These are phyloP conservation scores for Dicerorhinus sumatrensis DNA, from an alignment of 2,113 vertebrate genomes.

Conservation along the genomic window DNA sequence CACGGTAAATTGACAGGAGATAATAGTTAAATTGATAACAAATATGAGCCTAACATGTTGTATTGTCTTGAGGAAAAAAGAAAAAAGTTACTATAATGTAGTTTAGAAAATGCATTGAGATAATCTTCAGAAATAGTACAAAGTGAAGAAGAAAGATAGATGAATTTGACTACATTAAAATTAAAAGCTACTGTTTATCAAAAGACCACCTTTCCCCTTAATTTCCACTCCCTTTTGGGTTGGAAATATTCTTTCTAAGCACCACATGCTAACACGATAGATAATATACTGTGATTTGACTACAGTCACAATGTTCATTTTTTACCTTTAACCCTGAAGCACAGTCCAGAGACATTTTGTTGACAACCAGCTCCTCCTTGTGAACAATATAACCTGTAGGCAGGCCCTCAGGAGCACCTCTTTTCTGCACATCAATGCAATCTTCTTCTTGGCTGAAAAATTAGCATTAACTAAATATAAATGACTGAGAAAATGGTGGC, in stretches of 20 bases:
- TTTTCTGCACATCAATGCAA: background rate
- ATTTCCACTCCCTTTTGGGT: background rate
- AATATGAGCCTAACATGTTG: constrained; percentile 61
- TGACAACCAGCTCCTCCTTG: background rate
- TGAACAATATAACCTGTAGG: background rate
- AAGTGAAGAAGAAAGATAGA: background rate
- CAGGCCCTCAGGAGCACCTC: background rate
- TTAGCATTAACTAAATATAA: background rate
- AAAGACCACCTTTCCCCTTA: background rate
- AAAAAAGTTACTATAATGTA: background rate
- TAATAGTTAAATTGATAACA: constrained; percentile 70
- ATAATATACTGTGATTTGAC: background rate
- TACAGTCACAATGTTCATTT: background rate
- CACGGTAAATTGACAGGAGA: constrained; percentile 63
- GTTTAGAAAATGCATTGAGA: constrained; percentile 24
- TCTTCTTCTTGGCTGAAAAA: background rate
- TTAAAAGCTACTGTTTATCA: background rate
- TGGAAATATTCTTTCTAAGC: background rate
- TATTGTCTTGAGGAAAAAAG: constrained; percentile 54
- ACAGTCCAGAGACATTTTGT: background rate
- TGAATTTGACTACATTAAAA: constrained; percentile 32
- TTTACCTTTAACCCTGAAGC: background rate
- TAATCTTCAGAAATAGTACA: constrained; percentile 44
- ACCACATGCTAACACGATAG: background rate
- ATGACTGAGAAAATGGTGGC: background rate